Evolutionary conservation across 2,888 invertebrate genomes (phyloP).

Genomic region (Ornithoptera alexandrae): DNA sequence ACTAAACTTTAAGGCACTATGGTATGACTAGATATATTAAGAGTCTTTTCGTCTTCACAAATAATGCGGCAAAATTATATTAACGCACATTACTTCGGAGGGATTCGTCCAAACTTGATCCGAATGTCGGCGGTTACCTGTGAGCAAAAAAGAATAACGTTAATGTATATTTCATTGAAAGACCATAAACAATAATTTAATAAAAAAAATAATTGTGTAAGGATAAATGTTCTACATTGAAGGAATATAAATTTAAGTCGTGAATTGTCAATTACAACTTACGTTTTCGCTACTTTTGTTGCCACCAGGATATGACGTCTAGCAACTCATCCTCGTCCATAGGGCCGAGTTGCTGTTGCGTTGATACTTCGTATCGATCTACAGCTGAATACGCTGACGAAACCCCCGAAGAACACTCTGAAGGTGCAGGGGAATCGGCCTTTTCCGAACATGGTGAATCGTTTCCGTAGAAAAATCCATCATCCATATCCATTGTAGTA

Average conservation of each 20-base stretch:
- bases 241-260: neutral
- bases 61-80: constrained; percentile 56
- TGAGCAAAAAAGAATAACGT: constrained; percentile 54
- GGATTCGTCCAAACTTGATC: constrained; percentile 60
- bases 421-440: constrained; percentile 87
- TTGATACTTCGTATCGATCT: constrained; percentile 66
- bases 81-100: constrained; percentile 68
- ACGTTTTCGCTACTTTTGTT: constrained; percentile 81
- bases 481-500: constrained; percentile 72
- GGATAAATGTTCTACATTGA: neutral
- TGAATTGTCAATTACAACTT: constrained; percentile 42
- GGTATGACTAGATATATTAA: constrained; percentile 74
- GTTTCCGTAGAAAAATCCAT: constrained; percentile 73
- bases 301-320: constrained; percentile 92
- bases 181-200: neutral
- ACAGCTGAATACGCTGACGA: constrained; percentile 72
- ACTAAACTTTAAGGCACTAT: constrained; percentile 65
- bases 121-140: constrained; percentile 49
- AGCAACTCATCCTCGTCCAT: constrained; percentile 94
- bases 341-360: constrained; percentile 82
- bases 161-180: constrained; percentile 31
- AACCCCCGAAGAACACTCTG: constrained; percentile 82
- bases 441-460: constrained; percentile 84
- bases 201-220: neutral
- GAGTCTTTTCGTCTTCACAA: constrained; percentile 73